Percentiles rank a stretch among this genome's conserved stretches.
These are phyloP conservation scores for Heliconius melpomene DNA, from an alignment of 1,140 invertebrate genomes.

Conservation along the genomic window DNA sequence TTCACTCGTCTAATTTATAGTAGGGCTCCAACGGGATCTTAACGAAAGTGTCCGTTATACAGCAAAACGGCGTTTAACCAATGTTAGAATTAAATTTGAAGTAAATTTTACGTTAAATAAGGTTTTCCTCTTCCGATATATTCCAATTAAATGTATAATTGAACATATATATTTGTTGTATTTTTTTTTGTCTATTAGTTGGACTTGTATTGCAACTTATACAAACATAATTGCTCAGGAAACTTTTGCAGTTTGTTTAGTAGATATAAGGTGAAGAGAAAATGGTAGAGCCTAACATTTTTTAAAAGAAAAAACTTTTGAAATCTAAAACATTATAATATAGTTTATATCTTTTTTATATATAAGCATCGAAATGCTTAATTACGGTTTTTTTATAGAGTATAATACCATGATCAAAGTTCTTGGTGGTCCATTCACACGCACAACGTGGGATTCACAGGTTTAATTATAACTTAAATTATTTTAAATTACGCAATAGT, in stretches of 20 bases:
- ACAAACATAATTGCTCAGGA: too few species aligned
- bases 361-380: neutral
- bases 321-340: too few species aligned
- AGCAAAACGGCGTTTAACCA: neutral
- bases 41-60: constrained; percentile 9
- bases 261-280: too few species aligned
- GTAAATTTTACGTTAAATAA: neutral
- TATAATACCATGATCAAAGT: constrained; percentile 7
- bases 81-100: neutral
- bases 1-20: constrained; percentile 7
- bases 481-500: constrained; percentile 16
- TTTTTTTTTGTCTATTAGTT: too few species aligned
- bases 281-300: too few species aligned
- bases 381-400: neutral
- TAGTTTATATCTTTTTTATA: too few species aligned
- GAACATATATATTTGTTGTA: too few species aligned
- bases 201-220: too few species aligned
- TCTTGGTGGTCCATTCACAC: constrained; percentile 24
- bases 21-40: constrained; percentile 11
- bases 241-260: too few species aligned
- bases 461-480: constrained; percentile 25
- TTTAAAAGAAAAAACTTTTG: too few species aligned
- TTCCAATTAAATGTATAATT: too few species aligned
- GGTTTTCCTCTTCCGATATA: neutral
- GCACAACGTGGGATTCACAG: constrained; percentile 16